Conservation (phyloP, 2,113 vertebrate genomes). For the Microcebus murinus region DNA sequence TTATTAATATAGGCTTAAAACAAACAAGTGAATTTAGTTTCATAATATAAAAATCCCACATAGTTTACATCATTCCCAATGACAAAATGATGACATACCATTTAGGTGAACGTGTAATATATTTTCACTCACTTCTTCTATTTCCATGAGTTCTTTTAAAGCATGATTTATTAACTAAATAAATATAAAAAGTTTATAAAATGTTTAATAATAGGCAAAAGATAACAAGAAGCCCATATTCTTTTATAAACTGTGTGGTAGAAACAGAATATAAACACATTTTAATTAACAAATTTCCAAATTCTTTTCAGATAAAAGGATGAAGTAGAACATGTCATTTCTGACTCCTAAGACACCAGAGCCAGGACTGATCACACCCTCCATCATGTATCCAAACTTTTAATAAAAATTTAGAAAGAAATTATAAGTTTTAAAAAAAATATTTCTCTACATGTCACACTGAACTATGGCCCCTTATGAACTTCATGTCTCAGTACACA, state of each 20-base stretch:
- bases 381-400: neutral
- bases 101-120: slow-evolving; percentile 94
- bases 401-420: neutral
- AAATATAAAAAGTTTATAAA: neutral
- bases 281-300: neutral
- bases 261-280: slow-evolving; percentile 21
- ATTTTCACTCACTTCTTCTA: slow-evolving; percentile 87
- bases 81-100: slow-evolving; percentile 79
- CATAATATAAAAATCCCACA: neutral
- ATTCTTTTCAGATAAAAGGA: slow-evolving; percentile 1
- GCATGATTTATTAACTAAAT: slow-evolving; percentile 89
- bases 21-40: neutral
- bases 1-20: slow-evolving; percentile 17
- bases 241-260: neutral
- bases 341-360: neutral
- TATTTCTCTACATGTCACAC: neutral
- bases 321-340: neutral
- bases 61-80: neutral
- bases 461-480: neutral
- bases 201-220: neutral
- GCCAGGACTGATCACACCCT: neutral
- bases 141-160: slow-evolving; percentile 89
- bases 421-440: neutral
- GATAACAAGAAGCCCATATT: neutral
- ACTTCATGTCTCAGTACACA: neutral